A percentile compares a stretch with the other conserved stretches of the same genome.
Conservation (phyloP, 2,888 invertebrate species). For the Coelopa pilipes region DNA sequence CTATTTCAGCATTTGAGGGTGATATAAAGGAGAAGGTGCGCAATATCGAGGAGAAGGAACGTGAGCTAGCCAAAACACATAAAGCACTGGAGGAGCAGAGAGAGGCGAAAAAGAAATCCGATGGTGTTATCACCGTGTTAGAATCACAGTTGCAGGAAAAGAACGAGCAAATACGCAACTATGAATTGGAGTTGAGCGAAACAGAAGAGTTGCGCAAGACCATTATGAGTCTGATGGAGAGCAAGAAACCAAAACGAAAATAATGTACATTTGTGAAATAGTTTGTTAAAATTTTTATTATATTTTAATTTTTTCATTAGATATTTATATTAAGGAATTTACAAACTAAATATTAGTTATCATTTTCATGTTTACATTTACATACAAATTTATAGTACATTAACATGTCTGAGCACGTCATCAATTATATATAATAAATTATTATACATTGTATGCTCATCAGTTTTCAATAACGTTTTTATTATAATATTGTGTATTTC, state of each 20-base stretch:
- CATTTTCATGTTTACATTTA: background rate
- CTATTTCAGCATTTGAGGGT: conserved; percentile 59
- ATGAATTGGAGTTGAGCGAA: conserved; percentile 62
- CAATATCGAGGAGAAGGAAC: conserved; percentile 59
- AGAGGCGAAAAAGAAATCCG: conserved; percentile 61
- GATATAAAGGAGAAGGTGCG: conserved; percentile 61
- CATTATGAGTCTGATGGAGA: conserved; percentile 65
- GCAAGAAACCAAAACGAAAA: conserved; percentile 61
- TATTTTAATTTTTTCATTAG: conserved; percentile 31
- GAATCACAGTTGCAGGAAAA: conserved; percentile 63
- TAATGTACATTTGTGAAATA: background rate
- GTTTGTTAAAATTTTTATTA: conserved; percentile 21
- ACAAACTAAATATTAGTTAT: conserved; percentile 44
- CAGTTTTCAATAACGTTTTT: conserved; percentile 17
- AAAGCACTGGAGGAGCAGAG: conserved; percentile 62
- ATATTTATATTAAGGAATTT: conserved; percentile 27
- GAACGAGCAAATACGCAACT: conserved; percentile 61
- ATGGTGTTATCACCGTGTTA: conserved; percentile 61
- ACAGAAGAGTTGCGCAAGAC: conserved; percentile 65
- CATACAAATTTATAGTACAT: conserved; percentile 2
- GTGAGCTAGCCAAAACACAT: conserved; percentile 58
- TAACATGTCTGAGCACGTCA: conserved; percentile 13
- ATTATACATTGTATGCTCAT: conserved; percentile 30
- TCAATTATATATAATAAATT: conserved; percentile 16
- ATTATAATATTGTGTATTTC: conserved; percentile 32